These are phyloP conservation scores for Pocota personata DNA, from an alignment of 2,888 invertebrate genomes.

Conservation along the genomic window DNA sequence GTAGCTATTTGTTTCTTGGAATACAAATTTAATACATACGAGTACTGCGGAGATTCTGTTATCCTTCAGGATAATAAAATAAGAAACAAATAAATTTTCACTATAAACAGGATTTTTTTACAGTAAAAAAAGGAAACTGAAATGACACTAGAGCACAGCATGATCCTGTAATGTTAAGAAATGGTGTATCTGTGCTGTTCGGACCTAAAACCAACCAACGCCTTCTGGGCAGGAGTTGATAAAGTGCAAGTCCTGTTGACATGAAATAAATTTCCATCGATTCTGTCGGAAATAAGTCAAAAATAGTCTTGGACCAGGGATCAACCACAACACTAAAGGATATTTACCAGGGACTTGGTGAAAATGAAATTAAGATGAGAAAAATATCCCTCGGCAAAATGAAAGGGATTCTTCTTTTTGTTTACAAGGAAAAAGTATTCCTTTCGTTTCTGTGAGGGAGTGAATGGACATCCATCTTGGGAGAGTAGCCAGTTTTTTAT, in stretches of 20 bases:
- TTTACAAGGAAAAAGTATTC: conserved; percentile 23
- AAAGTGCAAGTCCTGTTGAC: conserved; percentile 51
- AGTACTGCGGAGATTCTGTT: not conserved
- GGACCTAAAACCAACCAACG: conserved; percentile 36
- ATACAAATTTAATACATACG: conserved; percentile 6
- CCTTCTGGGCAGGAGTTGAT: conserved; percentile 43
- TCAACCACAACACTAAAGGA: conserved; percentile 53
- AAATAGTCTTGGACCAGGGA: conserved; percentile 22
- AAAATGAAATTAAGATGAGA: conserved; percentile 62
- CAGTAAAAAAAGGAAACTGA: not conserved
- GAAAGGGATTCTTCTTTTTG: conserved; percentile 26
- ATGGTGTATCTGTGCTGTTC: not conserved
- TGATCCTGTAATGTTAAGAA: not conserved
- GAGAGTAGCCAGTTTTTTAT: not conserved
- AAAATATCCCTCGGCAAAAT: conserved; percentile 38
- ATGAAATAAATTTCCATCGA: conserved; percentile 66
- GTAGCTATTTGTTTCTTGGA: conserved; percentile 6
- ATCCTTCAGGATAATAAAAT: conserved; percentile 37
- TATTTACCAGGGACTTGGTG: conserved; percentile 39
- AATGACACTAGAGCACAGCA: not conserved
- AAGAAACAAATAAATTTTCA: conserved; percentile 50
- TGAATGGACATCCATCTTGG: not conserved
- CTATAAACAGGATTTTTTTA: not conserved
- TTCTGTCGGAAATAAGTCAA: conserved; percentile 45
- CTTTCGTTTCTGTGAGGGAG: not conserved